Evolutionary conservation across 2,113 vertebrate genomes (phyloP).

Genomic region (Nettapus auritus): DNA sequence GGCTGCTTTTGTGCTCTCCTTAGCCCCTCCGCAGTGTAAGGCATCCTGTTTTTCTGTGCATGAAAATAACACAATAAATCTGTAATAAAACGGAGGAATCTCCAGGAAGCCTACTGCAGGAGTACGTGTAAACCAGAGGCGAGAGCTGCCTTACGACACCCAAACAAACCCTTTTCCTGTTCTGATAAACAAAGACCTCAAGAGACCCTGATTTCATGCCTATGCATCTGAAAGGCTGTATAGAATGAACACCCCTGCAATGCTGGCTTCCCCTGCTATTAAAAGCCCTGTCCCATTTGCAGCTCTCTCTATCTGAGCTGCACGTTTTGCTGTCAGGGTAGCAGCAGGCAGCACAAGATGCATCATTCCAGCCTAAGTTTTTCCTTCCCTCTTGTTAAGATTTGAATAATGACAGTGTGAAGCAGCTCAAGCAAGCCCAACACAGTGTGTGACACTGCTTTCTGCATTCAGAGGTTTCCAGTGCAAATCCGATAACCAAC

Average conservation of each 20-base stretch:
- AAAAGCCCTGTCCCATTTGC: not conserved
- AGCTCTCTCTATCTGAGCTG: not conserved
- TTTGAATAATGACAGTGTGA: not conserved
- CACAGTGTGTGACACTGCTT: rapidly evolving
- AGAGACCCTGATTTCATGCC: not conserved
- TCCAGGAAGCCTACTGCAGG: not conserved
- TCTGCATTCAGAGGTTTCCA: not conserved
- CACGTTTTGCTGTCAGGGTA: not conserved
- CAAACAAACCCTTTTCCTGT: not conserved
- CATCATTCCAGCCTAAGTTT: not conserved
- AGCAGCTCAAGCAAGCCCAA: not conserved
- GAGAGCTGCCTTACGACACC: not conserved
- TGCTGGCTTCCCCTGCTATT: rapidly evolving
- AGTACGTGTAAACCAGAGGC: not conserved
- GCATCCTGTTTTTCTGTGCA: not conserved
- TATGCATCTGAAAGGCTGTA: not conserved
- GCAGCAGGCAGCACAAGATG: not conserved
- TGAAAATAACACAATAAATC: not conserved
- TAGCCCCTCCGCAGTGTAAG: not conserved
- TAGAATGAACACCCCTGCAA: not conserved
- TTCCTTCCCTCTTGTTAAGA: not conserved
- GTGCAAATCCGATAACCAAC: rapidly evolving
- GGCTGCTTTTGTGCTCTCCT: not conserved
- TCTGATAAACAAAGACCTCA: not conserved
- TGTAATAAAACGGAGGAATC: not conserved